Percentiles rank a stretch among this genome's conserved stretches.
phyloP scores from a whole-genome alignment of 2,797 vertebrate genomes.

The Eulemur mongoz region DNA sequence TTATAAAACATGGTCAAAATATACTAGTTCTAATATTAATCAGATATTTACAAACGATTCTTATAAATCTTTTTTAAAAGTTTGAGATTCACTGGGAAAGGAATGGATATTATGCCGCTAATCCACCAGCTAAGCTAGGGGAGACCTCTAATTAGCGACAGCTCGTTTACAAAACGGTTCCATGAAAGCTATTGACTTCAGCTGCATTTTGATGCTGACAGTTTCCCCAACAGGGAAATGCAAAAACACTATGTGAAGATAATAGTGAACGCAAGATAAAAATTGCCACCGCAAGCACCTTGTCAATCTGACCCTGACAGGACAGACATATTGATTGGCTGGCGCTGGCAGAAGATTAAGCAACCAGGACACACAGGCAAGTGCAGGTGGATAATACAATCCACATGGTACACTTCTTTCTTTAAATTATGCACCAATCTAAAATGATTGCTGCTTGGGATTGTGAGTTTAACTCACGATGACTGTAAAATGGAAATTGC shows the following conservation, averaged over 20 bases:
- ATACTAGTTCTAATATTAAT: not conserved
- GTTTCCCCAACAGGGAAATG: constrained; percentile 20
- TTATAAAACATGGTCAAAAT: not conserved
- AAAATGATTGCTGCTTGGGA: constrained; percentile 6
- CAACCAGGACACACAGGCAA: not conserved
- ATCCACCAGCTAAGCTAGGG: not conserved
- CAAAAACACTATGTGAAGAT: constrained; percentile 8
- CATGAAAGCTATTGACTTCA: not conserved
- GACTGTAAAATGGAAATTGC: constrained; percentile 60
- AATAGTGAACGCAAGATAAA: constrained; percentile 32
- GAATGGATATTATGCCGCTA: not conserved
- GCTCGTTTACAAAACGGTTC: constrained; percentile 19
- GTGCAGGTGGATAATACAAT: not conserved
- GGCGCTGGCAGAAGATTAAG: constrained; percentile 54
- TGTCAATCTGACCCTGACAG: constrained; percentile 65
- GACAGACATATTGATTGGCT: constrained; percentile 53
- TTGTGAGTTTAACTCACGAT: constrained; percentile 43
- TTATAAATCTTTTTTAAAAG: not conserved
- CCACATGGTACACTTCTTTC: not conserved
- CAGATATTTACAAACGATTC: not conserved
- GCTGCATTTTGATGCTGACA: constrained; percentile 44
- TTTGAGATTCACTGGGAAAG: not conserved
- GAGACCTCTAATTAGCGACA: constrained; percentile 27
- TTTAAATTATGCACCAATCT: constrained; percentile 55
- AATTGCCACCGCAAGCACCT: constrained; percentile 11